Base-by-base conservation (phyloP, 1,140 invertebrate genomes). In the Diorhabda sublineata region DNA sequence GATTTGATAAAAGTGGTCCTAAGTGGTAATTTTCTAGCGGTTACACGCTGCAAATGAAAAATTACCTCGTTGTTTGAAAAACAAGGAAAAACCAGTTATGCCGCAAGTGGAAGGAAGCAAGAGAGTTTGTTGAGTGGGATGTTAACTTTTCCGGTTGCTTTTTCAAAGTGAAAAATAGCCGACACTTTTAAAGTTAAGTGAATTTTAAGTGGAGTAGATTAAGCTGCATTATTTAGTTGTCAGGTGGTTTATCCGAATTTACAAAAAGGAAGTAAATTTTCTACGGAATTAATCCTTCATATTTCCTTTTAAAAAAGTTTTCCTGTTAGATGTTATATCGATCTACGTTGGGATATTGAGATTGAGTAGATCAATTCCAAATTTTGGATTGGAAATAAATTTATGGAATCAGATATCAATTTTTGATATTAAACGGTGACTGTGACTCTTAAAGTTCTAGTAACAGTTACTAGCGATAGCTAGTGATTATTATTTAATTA, bases 11-110 rank as follows among this genome's bases (percentile, higher is more conserved):
- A 74, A 74, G 73, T 74, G 73, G 62, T 70, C 71, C 71, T 74
- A 72, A 74, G 73, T 73, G 71, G 67, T 70, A 74, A 74, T 74
- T 74, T 74, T 74, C 73, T 71, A 67, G 73, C 67, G 73, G 73
- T 74, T 73, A 64, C 64, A 71, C 73, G 66, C 69, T 69, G 69
- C 68, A 66, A 68, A 74, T 74, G 73, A 74, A 74, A 74, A 74
- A 74, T 73, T 69, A 69, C 65, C 58, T 67, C 58, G 57, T 60
- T 66, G 62, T 66, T 57, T 59, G 64, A 66, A 70, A 69, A 69
- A 72, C 59, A 66, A 61, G 60, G 66, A 68, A 57, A 59, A 66
- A 66, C 11, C 42, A 61, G 58, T 43, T 9, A 9, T 59, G n/a
- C 52, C 9, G 57, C 57, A 47, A 9, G 45, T 58, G 42, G 26